Base-by-base conservation (phyloP, 2,113 vertebrate species). In the Mohoua ochrocephala region DNA sequence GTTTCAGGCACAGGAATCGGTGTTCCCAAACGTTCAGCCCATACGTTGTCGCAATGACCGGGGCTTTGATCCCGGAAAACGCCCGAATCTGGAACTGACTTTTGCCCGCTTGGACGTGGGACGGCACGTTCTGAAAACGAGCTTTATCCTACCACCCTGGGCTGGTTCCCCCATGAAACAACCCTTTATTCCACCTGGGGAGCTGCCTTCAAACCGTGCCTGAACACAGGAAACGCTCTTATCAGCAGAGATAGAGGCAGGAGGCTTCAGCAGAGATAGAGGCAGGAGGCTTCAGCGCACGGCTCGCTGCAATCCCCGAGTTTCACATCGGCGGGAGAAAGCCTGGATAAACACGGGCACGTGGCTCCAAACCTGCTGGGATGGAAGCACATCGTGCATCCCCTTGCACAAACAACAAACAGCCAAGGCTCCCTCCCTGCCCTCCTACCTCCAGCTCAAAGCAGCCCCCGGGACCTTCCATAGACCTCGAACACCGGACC, bases 161-260 rank as follows among this genome's bases (percentile, higher is more conserved):
- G 60, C 42, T 10, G 31, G 5, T 15, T 67, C 11, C n/a, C 27
- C 15, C 12, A 0, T 18, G 39, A 52, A 87, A 54, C 2, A 37
- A 42, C 5, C 3, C 2, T 24, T 83, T 16, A 14, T 63, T 74
- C 82, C 63, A 50, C 39, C 17, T 5, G 5, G 59, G 49, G 67
- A 91, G 3, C 52, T 67, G 19, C 0, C 0, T 31, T 71, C 35
- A 59, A 93, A 54, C 42, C 0, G 0, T 2, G 2, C 42, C 23
- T 30, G 33, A 59, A 15, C 9, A 10, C 24, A 67, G 79, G 60
- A 86, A 92, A 81, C 0, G 1, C 50, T 47, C 54, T 84, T 74
- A 86, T 39, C 86, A 44, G 84, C 27, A 1, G 49, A 56, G 78
- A 53, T 12, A 44, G 65, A 44, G 20, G 10, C 61, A 2, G 1